A percentile compares a stretch with the other conserved stretches of the same genome.
These are phyloP conservation scores for Sacculina carcini DNA, from an alignment of 2,888 invertebrate genomes.

Conservation along the genomic window DNA sequence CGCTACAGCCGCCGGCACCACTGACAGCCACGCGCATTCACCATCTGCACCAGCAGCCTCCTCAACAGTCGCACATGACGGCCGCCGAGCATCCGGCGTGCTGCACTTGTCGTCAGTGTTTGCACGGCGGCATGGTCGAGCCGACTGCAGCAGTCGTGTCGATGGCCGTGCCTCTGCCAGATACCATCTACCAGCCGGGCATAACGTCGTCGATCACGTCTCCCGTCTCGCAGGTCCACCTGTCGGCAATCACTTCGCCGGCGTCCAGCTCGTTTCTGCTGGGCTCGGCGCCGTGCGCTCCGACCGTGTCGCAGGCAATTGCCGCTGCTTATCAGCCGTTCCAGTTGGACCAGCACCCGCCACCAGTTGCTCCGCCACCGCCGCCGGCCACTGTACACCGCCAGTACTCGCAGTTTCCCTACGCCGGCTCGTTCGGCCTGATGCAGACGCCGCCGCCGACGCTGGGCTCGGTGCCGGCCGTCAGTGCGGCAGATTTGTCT, in stretches of 20 bases:
- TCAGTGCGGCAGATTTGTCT: too few species aligned
- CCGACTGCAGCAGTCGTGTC: constrained; percentile 26
- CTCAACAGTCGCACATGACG: constrained; percentile 18
- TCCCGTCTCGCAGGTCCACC: neutral
- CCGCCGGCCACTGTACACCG: too few species aligned
- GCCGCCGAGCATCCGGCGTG: constrained; percentile 21
- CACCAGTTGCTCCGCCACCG: too few species aligned
- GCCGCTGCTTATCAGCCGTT: constrained; percentile 55
- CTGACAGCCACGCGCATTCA: constrained; percentile 16
- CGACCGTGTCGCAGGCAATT: constrained; percentile 26
- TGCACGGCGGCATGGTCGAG: constrained; percentile 34
- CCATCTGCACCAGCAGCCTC: constrained; percentile 10
- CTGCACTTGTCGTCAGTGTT: constrained; percentile 21
- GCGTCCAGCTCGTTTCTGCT: constrained; percentile 44
- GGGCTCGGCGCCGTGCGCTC: constrained; percentile 28
- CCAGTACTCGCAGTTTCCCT: constrained; percentile 13
- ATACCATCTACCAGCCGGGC: neutral
- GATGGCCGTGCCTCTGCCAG: neutral
- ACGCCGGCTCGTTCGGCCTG: constrained; percentile 13
- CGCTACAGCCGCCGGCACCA: constrained; percentile 18
- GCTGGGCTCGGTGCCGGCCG: constrained; percentile 10
- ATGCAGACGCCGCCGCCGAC: constrained; percentile 14
- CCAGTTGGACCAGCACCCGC: constrained; percentile 28
- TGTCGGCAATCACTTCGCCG: constrained; percentile 47
- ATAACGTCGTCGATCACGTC: too few species aligned